A percentile compares a stretch with the other conserved stretches of the same genome.
phyloP scores from a whole-genome alignment of 1,140 invertebrate species.

The Gerris buenoi region DNA sequence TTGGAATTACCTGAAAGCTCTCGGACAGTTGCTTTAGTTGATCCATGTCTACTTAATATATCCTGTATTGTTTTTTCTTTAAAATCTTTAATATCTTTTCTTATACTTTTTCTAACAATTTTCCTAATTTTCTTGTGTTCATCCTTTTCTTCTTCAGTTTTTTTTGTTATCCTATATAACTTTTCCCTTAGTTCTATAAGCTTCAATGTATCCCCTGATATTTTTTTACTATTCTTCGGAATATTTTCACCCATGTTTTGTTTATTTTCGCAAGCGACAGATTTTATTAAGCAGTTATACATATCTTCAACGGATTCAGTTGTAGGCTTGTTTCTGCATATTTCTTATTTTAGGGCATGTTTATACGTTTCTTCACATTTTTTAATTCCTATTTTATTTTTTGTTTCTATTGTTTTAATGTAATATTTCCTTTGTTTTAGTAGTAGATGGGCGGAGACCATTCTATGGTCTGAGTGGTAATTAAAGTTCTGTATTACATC shows the following conservation, averaged over 20 bases:
- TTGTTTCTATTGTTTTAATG: neutral
- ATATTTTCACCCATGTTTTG: neutral
- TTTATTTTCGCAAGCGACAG: neutral
- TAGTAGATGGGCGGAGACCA: neutral
- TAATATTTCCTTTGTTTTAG: neutral
- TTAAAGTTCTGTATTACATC: neutral
- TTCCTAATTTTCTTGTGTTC: neutral
- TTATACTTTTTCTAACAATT: neutral
- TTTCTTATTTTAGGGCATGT: neutral
- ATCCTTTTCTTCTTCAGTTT: neutral
- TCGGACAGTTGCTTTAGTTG: neutral
- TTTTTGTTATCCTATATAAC: neutral
- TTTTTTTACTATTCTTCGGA: neutral
- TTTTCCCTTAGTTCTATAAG: neutral
- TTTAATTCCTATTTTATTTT: neutral
- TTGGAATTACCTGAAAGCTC: neutral
- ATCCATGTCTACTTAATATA: neutral
- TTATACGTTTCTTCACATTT: neutral
- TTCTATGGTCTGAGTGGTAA: neutral
- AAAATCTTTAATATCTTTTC: neutral
- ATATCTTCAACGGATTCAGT: neutral
- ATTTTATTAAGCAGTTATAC: neutral
- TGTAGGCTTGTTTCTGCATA: neutral
- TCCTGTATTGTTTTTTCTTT: neutral
- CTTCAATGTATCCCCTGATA: neutral